These are phyloP conservation scores for Lethocerus indicus DNA, from an alignment of 1,140 invertebrate species.

Conservation along the genomic window DNA sequence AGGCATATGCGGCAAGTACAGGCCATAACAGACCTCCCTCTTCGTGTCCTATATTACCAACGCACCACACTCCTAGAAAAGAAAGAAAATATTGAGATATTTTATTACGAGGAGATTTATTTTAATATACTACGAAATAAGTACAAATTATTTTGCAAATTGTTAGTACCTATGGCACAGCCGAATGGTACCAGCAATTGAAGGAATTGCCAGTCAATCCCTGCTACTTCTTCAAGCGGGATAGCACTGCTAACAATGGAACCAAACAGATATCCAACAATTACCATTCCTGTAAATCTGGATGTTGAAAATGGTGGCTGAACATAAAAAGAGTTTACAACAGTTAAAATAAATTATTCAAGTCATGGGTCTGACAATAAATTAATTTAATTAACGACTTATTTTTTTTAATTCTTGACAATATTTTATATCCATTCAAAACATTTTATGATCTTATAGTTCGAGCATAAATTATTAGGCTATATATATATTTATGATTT, in stretches of 20 bases:
- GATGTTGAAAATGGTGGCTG: conserved; percentile 62
- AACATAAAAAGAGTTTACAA: conserved; percentile 20
- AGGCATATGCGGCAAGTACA: conserved; percentile 45
- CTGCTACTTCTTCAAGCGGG: conserved; percentile 51
- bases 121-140: neutral
- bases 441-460: too few relatives aligned
- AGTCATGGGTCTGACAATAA: neutral
- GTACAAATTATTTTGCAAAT: too few relatives aligned
- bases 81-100: conserved; percentile 2
- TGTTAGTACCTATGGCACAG: conserved; percentile 62
- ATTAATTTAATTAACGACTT: too few relatives aligned
- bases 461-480: too few relatives aligned
- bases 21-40: conserved; percentile 47
- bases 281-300: conserved; percentile 56
- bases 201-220: conserved; percentile 48
- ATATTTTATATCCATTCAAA: too few relatives aligned
- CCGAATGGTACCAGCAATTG: conserved; percentile 47
- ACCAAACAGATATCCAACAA: conserved; percentile 65
- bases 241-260: conserved; percentile 56
- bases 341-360: neutral
- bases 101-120: neutral
- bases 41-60: conserved; percentile 78
- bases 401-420: too few relatives aligned
- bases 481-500: too few relatives aligned
- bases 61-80: conserved; percentile 61